Percentiles rank a stretch among this genome's conserved stretches.
phyloP scores from a whole-genome alignment of 2,888 invertebrate species.

The Ectobius pallidus region DNA sequence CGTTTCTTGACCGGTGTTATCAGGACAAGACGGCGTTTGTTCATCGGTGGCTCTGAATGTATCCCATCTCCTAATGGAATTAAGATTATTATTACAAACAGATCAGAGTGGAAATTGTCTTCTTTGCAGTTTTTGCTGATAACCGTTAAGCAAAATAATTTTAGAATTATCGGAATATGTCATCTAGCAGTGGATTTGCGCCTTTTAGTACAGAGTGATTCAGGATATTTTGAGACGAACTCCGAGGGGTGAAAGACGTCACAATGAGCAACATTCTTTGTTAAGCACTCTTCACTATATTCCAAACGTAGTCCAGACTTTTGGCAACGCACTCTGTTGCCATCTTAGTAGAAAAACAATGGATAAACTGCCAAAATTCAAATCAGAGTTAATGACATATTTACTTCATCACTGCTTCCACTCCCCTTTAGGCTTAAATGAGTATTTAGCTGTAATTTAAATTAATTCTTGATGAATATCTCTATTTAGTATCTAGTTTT shows the following conservation, averaged over 20 bases:
- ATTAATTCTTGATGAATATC: neutral
- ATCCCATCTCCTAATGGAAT: neutral
- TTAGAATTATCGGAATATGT: neutral
- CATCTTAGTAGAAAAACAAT: neutral
- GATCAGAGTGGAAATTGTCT: neutral
- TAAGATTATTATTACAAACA: neutral
- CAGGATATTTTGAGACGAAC: too few species aligned
- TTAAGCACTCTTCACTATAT: too few species aligned
- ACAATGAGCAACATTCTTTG: too few species aligned
- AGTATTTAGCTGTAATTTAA: neutral
- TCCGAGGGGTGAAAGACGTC: too few species aligned
- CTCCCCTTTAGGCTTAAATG: neutral
- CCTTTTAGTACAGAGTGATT: neutral
- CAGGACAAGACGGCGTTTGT: neutral
- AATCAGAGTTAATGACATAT: neutral
- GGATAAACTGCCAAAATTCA: neutral
- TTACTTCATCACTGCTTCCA: neutral
- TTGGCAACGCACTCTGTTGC: too few species aligned
- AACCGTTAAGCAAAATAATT: neutral
- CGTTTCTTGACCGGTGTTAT: neutral
- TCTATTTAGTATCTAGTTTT: neutral
- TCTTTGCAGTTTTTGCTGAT: neutral
- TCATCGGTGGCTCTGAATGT: neutral
- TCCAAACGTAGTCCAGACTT: too few species aligned
- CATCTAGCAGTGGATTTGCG: neutral